Evolutionary conservation across 64 coral and sea anemone species (phyloP).

Genomic region (Acropora tenuis): DNA sequence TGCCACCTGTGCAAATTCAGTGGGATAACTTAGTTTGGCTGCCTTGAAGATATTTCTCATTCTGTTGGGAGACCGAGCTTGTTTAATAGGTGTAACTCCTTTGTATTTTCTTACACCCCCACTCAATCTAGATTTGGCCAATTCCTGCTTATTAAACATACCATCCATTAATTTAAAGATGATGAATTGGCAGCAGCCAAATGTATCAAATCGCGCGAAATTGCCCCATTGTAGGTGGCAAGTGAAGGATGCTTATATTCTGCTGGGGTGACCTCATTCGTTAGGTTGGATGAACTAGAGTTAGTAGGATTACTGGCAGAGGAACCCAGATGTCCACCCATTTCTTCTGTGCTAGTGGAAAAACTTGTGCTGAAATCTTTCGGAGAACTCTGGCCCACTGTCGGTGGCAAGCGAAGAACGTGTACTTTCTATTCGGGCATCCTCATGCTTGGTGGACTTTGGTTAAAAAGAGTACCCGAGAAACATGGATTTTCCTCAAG

Average conservation of each 20-base stretch:
- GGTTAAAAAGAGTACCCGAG: background rate
- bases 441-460: background rate
- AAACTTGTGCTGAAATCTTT: background rate
- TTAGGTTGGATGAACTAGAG: background rate
- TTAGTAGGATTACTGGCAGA: background rate
- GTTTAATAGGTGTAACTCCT: too few species aligned
- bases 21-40: too few species aligned
- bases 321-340: background rate
- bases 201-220: background rate
- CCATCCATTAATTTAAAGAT: background rate
- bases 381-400: background rate
- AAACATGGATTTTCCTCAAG: background rate
- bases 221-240: background rate
- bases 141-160: too few species aligned
- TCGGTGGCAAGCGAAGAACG: background rate
- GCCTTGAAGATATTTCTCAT: too few species aligned
- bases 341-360: background rate
- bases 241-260: background rate
- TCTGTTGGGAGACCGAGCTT: too few species aligned
- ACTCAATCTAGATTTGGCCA: too few species aligned
- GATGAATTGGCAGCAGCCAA: background rate
- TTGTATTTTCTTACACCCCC: too few species aligned
- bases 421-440: background rate
- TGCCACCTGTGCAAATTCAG: too few species aligned
- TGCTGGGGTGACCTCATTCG: background rate